phyloP scores from a whole-genome alignment of 1,140 invertebrate species.

The Anastrepha ludens region DNA sequence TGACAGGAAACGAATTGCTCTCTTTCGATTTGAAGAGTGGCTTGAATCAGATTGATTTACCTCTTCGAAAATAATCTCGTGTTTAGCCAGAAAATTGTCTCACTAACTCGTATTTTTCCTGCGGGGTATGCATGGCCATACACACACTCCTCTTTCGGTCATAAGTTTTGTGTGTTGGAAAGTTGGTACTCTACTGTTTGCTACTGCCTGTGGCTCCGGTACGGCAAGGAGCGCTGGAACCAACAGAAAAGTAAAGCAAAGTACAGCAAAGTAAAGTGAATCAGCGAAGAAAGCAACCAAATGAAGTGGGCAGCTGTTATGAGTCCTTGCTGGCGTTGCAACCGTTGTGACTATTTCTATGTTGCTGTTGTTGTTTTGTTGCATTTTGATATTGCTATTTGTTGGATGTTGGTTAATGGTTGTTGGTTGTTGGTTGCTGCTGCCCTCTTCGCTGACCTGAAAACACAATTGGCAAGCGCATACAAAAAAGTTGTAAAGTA shows the following conservation, averaged over 20 bases:
- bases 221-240: not conserved
- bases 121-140: not conserved
- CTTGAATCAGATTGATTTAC: too few species aligned
- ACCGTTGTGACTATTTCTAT: not conserved
- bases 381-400: not conserved
- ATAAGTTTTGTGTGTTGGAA: not conserved
- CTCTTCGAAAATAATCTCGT: too few species aligned
- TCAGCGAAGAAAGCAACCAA: not conserved
- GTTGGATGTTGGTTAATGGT: not conserved
- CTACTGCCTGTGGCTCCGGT: not conserved
- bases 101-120: too few species aligned
- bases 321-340: not conserved
- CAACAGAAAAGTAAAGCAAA: not conserved
- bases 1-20: too few species aligned
- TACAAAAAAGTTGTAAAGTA: constrained; percentile 26
- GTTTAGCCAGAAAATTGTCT: too few species aligned
- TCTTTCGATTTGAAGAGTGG: too few species aligned
- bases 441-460: constrained; percentile 56
- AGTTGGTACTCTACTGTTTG: not conserved
- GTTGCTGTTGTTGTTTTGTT: not conserved
- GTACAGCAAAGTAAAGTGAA: not conserved
- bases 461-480: constrained; percentile 56
- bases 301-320: not conserved
- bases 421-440: not conserved
- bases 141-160: not conserved